A percentile compares a stretch with the other conserved stretches of the same genome.
These are phyloP conservation scores for Acipenser oxyrinchus DNA, from an alignment of 2,797 vertebrate genomes.

Conservation along the genomic window DNA sequence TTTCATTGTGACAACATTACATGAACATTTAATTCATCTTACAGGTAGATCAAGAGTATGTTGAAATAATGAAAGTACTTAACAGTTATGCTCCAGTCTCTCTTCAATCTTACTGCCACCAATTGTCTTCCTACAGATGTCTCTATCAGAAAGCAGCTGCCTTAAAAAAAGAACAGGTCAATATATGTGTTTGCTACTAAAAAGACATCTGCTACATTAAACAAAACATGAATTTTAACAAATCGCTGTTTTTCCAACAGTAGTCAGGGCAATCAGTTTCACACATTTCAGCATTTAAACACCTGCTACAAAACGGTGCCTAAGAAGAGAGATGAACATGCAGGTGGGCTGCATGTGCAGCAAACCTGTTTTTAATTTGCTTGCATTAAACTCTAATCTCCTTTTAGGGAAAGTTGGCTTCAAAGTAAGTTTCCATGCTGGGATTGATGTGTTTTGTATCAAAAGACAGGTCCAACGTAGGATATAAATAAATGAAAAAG, in stretches of 20 bases:
- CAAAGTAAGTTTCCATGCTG: neutral
- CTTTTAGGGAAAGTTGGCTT: no score
- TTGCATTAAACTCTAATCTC: no score
- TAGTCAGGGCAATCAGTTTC: neutral
- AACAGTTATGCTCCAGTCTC: neutral
- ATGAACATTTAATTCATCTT: neutral
- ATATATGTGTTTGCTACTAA: neutral
- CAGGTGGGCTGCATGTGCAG: no score
- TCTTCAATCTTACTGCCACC: neutral
- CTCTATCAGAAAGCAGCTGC: slow-evolving; percentile 31
- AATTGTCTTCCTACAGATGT: slow-evolving; percentile 27
- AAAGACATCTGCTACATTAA: slow-evolving; percentile 12
- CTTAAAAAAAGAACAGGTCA: slow-evolving; percentile 7
- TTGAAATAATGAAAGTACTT: neutral
- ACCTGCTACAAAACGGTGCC: slow-evolving; percentile 2
- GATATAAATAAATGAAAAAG: neutral
- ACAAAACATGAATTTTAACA: neutral
- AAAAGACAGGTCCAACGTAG: neutral
- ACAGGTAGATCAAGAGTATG: slow-evolving; percentile 12
- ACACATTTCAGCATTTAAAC: neutral
- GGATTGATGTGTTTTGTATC: neutral
- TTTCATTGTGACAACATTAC: neutral
- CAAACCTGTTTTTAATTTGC: no score
- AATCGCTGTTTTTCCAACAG: slow-evolving; percentile 3
- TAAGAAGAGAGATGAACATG: no score